These are phyloP conservation scores for Dendrocopos noguchii DNA, from an alignment of 2,113 vertebrate genomes.

Conservation along the genomic window DNA sequence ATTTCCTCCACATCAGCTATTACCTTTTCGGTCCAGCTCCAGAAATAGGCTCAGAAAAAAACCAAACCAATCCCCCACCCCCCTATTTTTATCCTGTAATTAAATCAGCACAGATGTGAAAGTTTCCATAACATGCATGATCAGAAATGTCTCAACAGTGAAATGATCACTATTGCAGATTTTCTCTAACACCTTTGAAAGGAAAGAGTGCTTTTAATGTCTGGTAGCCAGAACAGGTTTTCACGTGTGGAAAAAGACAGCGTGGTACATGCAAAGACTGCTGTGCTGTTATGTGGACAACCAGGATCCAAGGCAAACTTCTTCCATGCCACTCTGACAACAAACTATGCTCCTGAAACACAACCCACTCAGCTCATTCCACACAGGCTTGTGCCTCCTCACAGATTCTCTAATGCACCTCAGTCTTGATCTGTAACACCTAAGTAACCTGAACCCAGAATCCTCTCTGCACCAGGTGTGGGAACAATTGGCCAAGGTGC, in stretches of 20 bases:
- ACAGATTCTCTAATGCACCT: conserved; percentile 60
- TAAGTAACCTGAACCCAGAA: neutral
- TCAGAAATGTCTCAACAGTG: neutral
- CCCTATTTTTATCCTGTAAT: neutral
- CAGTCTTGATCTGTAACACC: conserved; percentile 54
- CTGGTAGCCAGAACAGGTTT: neutral
- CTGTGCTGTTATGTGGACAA: neutral
- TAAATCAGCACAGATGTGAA: neutral
- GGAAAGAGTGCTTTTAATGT: neutral
- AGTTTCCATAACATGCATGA: neutral
- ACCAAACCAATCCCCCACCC: too few species aligned
- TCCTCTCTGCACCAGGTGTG: fast-evolving
- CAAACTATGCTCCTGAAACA: neutral
- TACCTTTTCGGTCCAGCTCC: neutral
- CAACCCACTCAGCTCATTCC: neutral
- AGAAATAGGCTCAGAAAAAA: neutral
- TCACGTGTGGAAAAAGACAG: neutral
- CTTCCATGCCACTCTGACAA: neutral
- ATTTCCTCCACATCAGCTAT: neutral
- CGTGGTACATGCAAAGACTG: neutral
- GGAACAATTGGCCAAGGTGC: neutral
- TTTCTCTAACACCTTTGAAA: neutral
- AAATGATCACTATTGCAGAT: neutral
- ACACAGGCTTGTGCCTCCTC: conserved; percentile 2
- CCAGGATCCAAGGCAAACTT: neutral